Evolutionary conservation across 2,888 invertebrate species (phyloP).

Genomic region (Calliphora vomitoria): DNA sequence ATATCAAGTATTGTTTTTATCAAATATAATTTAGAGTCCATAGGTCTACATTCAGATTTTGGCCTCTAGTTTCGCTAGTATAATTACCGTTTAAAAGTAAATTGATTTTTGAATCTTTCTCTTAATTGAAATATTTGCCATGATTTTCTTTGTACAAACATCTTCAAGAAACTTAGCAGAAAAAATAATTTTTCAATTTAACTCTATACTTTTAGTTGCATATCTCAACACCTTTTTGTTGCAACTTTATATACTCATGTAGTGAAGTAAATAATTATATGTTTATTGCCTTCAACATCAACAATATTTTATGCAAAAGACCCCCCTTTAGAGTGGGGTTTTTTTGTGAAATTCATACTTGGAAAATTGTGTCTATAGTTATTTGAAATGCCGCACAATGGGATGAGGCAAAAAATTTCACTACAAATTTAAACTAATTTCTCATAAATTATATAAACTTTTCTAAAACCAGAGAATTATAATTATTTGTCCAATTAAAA

Average conservation of each 20-base stretch:
- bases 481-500: too few species aligned
- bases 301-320: conserved; percentile 46
- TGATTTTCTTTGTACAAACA: neutral
- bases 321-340: neutral
- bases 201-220: conserved; percentile 32
- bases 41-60: too few species aligned
- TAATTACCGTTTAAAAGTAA: too few species aligned
- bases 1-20: too few species aligned
- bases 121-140: too few species aligned
- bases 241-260: conserved; percentile 49
- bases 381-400: conserved; percentile 34
- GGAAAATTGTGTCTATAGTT: conserved; percentile 15
- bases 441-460: too few species aligned
- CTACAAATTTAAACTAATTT: too few species aligned
- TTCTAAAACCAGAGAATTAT: too few species aligned
- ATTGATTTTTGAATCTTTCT: too few species aligned
- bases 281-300: conserved; percentile 47
- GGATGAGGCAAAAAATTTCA: neutral
- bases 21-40: too few species aligned
- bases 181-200: conserved; percentile 51
- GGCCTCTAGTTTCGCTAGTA: too few species aligned
- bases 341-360: conserved; percentile 38
- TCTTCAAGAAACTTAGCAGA: neutral
- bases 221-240: conserved; percentile 36
- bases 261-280: conserved; percentile 49